Evolutionary conservation across 1,140 invertebrate genomes (phyloP).

Genomic region (Chelonus insularis): DNA sequence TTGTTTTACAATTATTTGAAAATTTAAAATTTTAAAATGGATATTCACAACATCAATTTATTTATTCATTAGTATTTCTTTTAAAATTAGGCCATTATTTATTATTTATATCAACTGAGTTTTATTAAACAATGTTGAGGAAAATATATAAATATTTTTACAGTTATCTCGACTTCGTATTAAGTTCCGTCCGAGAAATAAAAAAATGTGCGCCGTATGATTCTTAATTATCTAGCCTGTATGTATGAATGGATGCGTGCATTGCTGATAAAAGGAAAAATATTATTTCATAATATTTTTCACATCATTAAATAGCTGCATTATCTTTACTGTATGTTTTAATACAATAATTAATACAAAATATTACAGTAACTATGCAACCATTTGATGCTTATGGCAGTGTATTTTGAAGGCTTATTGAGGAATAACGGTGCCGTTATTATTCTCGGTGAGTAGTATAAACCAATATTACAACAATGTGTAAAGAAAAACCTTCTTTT

Average conservation of each 20-base stretch:
- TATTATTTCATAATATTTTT: too few relatives aligned
- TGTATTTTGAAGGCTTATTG: too few relatives aligned
- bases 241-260: background rate
- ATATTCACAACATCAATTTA: background rate
- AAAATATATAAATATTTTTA: too few relatives aligned
- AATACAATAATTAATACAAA: background rate
- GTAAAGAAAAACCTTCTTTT: too few relatives aligned
- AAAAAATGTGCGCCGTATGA: constrained; percentile 1
- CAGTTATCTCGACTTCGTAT: background rate
- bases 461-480: constrained; percentile 6
- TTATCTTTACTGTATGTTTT: background rate
- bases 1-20: background rate
- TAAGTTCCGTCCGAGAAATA: constrained; percentile 11
- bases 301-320: too few relatives aligned
- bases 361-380: background rate
- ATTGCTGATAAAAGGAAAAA: background rate
- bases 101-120: too few relatives aligned
- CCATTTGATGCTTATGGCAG: background rate
- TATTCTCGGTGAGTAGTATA: constrained; percentile 15
- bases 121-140: background rate
- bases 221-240: background rate
- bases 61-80: background rate
- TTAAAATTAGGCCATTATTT: background rate
- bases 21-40: background rate
- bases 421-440: background rate